Conservation (phyloP, 2,113 vertebrate species). For the Sapayoa aenigma region DNA sequence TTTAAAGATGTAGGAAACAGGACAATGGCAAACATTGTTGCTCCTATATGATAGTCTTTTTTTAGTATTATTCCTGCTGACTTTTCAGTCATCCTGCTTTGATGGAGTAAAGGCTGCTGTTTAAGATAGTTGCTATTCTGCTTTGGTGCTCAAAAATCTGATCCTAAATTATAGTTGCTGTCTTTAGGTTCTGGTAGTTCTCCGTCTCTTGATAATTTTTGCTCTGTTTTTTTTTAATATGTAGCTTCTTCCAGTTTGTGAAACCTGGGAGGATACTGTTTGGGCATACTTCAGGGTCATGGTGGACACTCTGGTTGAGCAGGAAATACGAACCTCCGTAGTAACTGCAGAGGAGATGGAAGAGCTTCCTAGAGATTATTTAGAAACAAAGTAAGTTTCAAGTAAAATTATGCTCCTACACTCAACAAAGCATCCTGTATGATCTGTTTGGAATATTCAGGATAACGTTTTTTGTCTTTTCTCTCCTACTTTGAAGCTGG, state of each 20-base stretch:
- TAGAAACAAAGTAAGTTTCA: slow-evolving; percentile 87
- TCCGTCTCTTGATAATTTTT: background rate
- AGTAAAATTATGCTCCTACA: background rate
- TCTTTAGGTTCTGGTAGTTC: background rate
- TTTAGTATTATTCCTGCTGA: background rate
- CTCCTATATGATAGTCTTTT: background rate
- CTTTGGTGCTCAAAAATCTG: background rate
- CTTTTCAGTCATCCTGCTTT: background rate
- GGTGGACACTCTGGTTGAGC: slow-evolving; percentile 95
- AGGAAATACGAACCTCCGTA: slow-evolving; percentile 89
- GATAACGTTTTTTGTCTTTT: background rate
- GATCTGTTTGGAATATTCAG: background rate
- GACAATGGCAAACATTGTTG: background rate
- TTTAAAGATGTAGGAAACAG: background rate
- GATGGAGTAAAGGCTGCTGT: background rate
- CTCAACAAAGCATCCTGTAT: background rate
- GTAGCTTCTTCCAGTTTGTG: slow-evolving; percentile 91
- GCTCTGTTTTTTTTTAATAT: background rate
- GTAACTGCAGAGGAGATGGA: slow-evolving; percentile 83
- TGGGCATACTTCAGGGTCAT: slow-evolving; percentile 96
- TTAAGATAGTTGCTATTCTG: background rate
- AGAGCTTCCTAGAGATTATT: slow-evolving; percentile 88
- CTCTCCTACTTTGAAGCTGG: slow-evolving; percentile 81
- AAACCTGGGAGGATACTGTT: slow-evolving; percentile 94
- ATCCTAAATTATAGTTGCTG: background rate